phyloP scores from a whole-genome alignment of 1,140 invertebrate genomes.

The Scaptomyza pallida region DNA sequence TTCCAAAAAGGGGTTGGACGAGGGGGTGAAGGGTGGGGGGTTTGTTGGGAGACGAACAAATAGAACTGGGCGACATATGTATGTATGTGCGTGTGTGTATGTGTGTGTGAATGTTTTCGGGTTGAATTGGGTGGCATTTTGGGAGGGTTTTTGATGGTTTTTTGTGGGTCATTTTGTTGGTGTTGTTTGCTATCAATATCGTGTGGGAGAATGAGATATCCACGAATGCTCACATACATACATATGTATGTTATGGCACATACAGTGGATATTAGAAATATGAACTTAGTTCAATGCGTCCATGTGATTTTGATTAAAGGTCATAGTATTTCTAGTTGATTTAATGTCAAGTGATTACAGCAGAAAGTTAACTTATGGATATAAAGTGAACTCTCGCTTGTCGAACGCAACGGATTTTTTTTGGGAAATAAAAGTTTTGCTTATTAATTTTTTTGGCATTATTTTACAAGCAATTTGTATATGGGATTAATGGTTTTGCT shows the following conservation, averaged over 20 bases:
- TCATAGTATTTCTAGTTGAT: no score
- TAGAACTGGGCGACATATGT: slow-evolving; percentile 3
- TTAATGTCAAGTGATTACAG: no score
- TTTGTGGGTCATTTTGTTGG: slow-evolving; percentile 73
- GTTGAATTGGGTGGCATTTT: slow-evolving; percentile 6
- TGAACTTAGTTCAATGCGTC: no score
- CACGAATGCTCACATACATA: slow-evolving; percentile 3
- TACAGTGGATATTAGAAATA: background rate
- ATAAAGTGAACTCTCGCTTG: no score
- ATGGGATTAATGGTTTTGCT: no score
- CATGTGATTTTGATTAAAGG: no score
- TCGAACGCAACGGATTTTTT: no score
- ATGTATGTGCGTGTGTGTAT: slow-evolving; percentile 2
- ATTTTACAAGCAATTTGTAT: no score
- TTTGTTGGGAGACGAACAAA: no score
- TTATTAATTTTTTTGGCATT: no score
- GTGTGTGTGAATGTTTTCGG: background rate
- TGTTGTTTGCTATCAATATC: slow-evolving; percentile 56
- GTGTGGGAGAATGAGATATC: slow-evolving; percentile 21
- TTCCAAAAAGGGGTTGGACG: slow-evolving; percentile 45
- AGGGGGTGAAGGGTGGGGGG: background rate
- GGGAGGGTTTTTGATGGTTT: slow-evolving; percentile 29
- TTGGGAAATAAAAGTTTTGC: no score
- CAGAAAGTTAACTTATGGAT: no score
- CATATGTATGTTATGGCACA: background rate